Conservation (phyloP, 2,113 vertebrate genomes). For the Apodemus sylvaticus region DNA sequence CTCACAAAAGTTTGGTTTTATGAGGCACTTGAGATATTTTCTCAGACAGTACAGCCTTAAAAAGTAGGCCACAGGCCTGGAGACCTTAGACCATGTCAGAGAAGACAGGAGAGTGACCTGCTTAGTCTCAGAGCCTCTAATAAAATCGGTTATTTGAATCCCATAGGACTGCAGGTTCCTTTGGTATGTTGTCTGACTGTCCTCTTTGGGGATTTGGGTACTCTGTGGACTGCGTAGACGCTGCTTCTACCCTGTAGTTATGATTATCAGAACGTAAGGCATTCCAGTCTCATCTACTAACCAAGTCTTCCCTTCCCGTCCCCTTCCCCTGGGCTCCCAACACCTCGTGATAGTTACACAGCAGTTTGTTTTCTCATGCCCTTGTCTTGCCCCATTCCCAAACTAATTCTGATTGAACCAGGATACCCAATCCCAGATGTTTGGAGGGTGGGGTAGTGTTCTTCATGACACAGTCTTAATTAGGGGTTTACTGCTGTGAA, state of each 20-base stretch:
- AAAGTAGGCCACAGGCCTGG: slow-evolving; percentile 21
- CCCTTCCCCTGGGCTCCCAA: background rate
- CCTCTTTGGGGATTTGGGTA: background rate
- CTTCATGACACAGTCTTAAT: background rate
- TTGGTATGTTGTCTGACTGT: background rate
- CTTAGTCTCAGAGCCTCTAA: slow-evolving; percentile 17
- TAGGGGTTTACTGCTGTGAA: too few relatives aligned
- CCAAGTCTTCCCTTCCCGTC: background rate
- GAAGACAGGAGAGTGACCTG: background rate
- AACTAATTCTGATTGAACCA: background rate
- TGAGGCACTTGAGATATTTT: slow-evolving; percentile 58
- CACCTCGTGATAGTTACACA: background rate
- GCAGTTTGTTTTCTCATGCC: background rate
- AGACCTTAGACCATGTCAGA: background rate
- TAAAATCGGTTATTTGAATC: slow-evolving; percentile 67
- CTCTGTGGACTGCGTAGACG: background rate
- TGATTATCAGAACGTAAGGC: background rate
- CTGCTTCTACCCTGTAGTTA: background rate
- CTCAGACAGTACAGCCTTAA: slow-evolving; percentile 39
- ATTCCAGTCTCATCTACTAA: background rate
- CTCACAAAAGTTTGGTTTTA: slow-evolving; percentile 41
- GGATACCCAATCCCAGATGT: background rate
- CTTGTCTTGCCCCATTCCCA: background rate
- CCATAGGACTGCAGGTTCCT: background rate
- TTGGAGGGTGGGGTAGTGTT: background rate